phyloP scores from a whole-genome alignment of 2,888 invertebrate genomes.

The Argyra leucocephala region DNA sequence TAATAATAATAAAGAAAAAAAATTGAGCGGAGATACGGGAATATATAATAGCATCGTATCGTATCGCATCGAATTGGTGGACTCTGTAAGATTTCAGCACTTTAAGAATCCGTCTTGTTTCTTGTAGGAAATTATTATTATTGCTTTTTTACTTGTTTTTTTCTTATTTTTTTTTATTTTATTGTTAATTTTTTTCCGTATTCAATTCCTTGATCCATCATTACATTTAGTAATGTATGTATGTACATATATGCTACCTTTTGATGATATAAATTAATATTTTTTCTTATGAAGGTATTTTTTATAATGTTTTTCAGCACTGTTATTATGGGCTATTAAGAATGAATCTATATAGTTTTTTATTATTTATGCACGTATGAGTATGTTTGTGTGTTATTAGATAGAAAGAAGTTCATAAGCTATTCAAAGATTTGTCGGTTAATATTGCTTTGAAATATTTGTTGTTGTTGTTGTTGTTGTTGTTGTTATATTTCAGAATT shows the following conservation, averaged over 20 bases:
- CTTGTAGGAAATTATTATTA: neutral
- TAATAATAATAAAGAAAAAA: neutral
- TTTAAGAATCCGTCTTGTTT: neutral
- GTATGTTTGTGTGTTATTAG: too few species aligned
- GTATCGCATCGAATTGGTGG: neutral
- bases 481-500: neutral
- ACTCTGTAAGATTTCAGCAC: neutral
- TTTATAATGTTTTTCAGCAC: neutral
- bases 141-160: neutral
- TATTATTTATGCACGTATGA: too few species aligned
- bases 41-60: neutral
- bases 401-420: too few species aligned
- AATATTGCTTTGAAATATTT: neutral
- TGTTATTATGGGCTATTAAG: constrained; percentile 4
- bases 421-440: neutral
- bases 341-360: too few species aligned
- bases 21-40: constrained; percentile 1
- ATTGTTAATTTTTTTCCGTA: neutral
- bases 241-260: neutral
- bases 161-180: neutral
- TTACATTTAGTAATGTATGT: neutral
- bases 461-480: neutral
- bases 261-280: constrained; percentile 4
- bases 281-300: neutral
- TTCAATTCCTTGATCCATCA: constrained; percentile 6